A percentile compares a stretch with the other conserved stretches of the same genome.
phyloP scores from a whole-genome alignment of 2,888 invertebrate species.

The Clunio marinus region DNA sequence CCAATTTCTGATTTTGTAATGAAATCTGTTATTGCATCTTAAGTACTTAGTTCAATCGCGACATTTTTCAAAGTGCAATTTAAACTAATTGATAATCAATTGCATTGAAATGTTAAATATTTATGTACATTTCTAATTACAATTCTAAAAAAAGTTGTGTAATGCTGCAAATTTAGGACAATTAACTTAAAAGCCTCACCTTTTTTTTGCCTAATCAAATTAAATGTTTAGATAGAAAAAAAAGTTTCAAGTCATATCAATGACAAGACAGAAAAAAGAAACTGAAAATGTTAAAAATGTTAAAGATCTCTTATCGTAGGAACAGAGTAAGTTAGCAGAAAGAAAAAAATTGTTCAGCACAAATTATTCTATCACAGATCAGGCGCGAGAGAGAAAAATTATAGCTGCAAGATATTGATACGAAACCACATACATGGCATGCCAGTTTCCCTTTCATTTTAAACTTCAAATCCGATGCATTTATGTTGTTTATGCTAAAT shows the following conservation, averaged over 20 bases:
- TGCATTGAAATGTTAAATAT: not conserved
- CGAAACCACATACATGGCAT: constrained; percentile 1
- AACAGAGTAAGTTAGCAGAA: too few species aligned
- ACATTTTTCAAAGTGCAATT: not conserved
- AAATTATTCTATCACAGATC: constrained; percentile 36
- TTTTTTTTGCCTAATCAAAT: not conserved
- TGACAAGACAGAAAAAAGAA: not conserved
- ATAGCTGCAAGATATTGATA: not conserved
- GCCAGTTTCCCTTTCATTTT: constrained; percentile 21
- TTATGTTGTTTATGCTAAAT: constrained; percentile 36
- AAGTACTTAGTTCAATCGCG: too few species aligned
- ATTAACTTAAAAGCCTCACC: constrained; percentile 23
- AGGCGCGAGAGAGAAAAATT: not conserved
- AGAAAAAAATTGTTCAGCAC: not conserved
- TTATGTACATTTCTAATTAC: too few species aligned
- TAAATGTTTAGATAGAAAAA: not conserved
- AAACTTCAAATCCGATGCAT: constrained; percentile 9
- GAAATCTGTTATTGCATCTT: constrained; percentile 16
- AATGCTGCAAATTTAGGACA: constrained; percentile 21
- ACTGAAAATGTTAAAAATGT: constrained; percentile 14
- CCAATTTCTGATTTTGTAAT: too few species aligned
- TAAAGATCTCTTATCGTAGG: constrained; percentile 34
- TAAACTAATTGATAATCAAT: constrained; percentile 26
- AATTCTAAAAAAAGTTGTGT: not conserved
- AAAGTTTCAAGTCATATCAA: not conserved